These are phyloP conservation scores for Anarsia innoxiella DNA, from an alignment of 2,888 invertebrate genomes.

Conservation along the genomic window DNA sequence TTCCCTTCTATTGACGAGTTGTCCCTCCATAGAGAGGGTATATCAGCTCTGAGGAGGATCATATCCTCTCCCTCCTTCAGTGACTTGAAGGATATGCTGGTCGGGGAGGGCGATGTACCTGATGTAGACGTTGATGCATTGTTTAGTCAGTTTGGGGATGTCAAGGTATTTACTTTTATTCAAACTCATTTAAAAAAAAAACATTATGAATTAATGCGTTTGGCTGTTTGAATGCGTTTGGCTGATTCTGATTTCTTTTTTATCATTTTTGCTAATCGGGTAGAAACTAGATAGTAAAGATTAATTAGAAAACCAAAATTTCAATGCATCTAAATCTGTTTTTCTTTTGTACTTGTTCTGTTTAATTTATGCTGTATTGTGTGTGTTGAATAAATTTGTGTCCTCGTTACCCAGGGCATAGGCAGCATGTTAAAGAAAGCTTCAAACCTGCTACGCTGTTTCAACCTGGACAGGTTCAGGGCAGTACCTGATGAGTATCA, in stretches of 20 bases:
- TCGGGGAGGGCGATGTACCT: slow-evolving; percentile 19
- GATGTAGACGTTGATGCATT: slow-evolving; percentile 40
- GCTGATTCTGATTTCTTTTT: no score
- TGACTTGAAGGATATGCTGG: slow-evolving; percentile 19
- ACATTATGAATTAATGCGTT: no score
- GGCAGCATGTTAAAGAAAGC: slow-evolving; percentile 69
- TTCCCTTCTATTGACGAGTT: slow-evolving; percentile 44
- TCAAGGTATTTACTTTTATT: slow-evolving; percentile 29
- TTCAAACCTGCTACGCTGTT: slow-evolving; percentile 77
- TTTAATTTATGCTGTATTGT: no score
- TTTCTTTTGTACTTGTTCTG: no score
- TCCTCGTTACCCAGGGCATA: slow-evolving; percentile 48
- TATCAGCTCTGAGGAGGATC: slow-evolving; percentile 36
- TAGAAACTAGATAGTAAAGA: no score
- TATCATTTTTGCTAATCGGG: no score
- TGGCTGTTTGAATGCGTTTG: no score
- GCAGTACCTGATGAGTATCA: slow-evolving; percentile 66
- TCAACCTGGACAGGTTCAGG: slow-evolving; percentile 76
- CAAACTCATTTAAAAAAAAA: background rate
- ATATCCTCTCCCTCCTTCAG: slow-evolving; percentile 34
- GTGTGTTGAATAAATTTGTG: no score
- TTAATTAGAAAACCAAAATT: no score
- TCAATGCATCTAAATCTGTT: no score
- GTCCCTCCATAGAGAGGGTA: slow-evolving; percentile 39
- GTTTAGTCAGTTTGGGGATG: slow-evolving; percentile 45